Evolutionary conservation across 2,113 vertebrate species (phyloP), one percentile per base, ranked within the genome.

Genomic region (Solenodon paradoxus): DNA sequence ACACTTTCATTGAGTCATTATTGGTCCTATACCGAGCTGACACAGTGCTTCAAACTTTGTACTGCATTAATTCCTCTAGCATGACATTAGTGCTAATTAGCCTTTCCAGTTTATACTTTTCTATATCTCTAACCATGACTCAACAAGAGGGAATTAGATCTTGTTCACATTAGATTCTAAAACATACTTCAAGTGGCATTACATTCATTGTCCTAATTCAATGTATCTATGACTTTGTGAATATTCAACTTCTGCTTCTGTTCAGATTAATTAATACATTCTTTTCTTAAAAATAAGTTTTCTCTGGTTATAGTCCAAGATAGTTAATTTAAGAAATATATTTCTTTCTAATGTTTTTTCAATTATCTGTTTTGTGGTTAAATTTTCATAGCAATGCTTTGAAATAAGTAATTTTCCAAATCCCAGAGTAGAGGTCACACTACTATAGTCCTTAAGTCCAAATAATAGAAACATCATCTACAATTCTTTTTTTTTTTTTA

Each of bases 381-480:
- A 72, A 63, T 49, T 69, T 95, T 90, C 66, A 83, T 35, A 68
- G 11, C 47, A 74, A 72, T 83, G n/a, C 2, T 72, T 30, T 45
- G 7, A 92, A 79, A 55, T n/a, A 10, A 88, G 12, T 24, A 3
- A 49, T 88, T 96, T 84, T 26, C 51, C 92, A 53, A 83, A 19
- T 9, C 13, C 63, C 26, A 2, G 55, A n/a, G 7, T 28, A 0
- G 1, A 3, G 11, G 3, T 82, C 19, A 75, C 2, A 69, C 20
- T 6, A 55, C 20, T 66, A 16, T 32, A 63, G 7, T 57, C 35
- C 26, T n/a, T 13, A 79, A 63, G 2, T 47, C 22, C 40, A 95
- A 87, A 84, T 3, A 69, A 1, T 17, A 5, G n/a, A 87, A 83
- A 84, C 0, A 88, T 17, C 77, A 80, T 13, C 9, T 32, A 2